Conservation (phyloP, 1,140 invertebrate species). For the Drosophila sucinea region DNA sequence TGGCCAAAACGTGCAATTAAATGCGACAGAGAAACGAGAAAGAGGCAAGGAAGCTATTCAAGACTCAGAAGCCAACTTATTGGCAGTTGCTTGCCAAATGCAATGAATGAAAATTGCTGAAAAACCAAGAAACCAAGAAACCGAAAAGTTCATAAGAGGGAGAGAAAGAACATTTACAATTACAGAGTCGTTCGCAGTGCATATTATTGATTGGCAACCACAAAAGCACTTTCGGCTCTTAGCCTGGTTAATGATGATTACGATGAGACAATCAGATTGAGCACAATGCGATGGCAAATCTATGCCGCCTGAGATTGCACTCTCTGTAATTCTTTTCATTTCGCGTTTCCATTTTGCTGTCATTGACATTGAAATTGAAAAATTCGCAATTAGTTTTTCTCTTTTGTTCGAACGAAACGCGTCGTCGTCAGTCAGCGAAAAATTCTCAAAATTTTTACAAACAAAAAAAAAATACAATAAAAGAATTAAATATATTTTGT, state of each 20-base stretch:
- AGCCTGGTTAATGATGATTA: constrained; percentile 48
- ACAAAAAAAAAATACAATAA: constrained; percentile 4
- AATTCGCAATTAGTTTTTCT: constrained; percentile 66
- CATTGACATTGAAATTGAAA: constrained; percentile 74
- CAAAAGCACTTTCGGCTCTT: constrained; percentile 41
- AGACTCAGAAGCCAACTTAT: constrained; percentile 56
- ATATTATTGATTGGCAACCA: constrained; percentile 71
- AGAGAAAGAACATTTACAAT: constrained; percentile 50
- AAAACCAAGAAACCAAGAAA: constrained; percentile 35
- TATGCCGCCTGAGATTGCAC: constrained; percentile 15
- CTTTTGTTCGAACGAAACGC: constrained; percentile 59
- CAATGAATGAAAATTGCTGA: constrained; percentile 67
- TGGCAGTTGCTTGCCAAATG: constrained; percentile 73
- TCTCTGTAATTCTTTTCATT: constrained; percentile 29
- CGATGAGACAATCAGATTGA: constrained; percentile 20
- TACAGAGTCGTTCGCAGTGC: constrained; percentile 52
- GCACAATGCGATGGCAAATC: background rate
- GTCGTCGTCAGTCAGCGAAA: constrained; percentile 49
- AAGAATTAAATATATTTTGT: constrained; percentile 24
- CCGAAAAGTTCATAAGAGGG: constrained; percentile 12
- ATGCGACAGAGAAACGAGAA: constrained; percentile 33
- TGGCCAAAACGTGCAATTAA: constrained; percentile 77
- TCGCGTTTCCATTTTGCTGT: constrained; percentile 37
- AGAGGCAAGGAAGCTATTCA: constrained; percentile 20
- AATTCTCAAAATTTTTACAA: constrained; percentile 29